Conservation (phyloP, 2,113 vertebrate species). For the Sphyrna mokarran region DNA sequence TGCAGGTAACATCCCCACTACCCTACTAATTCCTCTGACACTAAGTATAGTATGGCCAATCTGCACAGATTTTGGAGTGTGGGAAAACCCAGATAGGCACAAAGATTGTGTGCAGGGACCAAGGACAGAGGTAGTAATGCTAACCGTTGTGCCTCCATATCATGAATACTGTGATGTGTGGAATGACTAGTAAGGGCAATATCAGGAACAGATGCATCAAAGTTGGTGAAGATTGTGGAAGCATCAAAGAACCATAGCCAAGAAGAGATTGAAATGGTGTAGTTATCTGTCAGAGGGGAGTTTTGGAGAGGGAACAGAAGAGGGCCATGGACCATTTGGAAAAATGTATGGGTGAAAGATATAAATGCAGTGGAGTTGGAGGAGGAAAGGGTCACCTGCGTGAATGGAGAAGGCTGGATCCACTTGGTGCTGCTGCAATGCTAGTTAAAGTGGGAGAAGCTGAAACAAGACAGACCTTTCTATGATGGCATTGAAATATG, state of each 20-base stretch:
- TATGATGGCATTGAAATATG: neutral
- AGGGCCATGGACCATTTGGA: neutral
- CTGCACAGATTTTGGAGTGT: too few species aligned
- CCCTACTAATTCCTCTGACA: too few species aligned
- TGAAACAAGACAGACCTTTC: neutral
- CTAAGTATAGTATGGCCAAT: too few species aligned
- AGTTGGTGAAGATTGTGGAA: neutral
- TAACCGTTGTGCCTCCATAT: too few species aligned
- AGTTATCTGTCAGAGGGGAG: neutral
- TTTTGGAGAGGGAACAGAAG: neutral
- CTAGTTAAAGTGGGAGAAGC: neutral
- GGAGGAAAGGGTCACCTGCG: neutral
- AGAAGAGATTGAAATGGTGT: neutral
- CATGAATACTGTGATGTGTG: neutral
- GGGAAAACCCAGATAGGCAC: too few species aligned
- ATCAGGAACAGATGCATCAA: neutral
- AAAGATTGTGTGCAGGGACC: too few species aligned
- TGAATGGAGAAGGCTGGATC: neutral
- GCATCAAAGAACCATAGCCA: neutral
- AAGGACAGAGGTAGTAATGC: too few species aligned
- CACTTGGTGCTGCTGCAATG: neutral
- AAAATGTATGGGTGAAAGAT: neutral
- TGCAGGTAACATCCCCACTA: too few species aligned
- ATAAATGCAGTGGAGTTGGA: neutral
- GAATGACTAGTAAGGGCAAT: neutral